These are phyloP conservation scores for Eupithecia dodoneata DNA, from an alignment of 2,888 invertebrate genomes.

Conservation along the genomic window DNA sequence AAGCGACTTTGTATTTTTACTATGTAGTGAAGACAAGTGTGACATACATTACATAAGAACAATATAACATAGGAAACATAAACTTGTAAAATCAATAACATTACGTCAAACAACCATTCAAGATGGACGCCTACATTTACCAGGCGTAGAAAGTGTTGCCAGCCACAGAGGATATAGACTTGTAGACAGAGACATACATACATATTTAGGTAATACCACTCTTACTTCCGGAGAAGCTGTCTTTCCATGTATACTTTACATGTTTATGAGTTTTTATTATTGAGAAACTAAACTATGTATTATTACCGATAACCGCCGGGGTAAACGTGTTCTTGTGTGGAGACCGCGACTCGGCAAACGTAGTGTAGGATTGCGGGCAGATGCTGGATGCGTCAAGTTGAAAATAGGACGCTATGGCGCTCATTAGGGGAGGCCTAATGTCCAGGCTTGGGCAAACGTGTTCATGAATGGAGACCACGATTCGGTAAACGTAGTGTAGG, in stretches of 20 bases:
- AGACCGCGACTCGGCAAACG: too few relatives aligned
- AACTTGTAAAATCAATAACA: slow-evolving; percentile 3
- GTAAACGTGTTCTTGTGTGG: too few relatives aligned
- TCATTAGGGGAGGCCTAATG: too few relatives aligned
- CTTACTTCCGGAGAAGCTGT: slow-evolving; percentile 47
- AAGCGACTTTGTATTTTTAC: too few relatives aligned
- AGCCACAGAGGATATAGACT: slow-evolving; percentile 22
- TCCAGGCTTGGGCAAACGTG: too few relatives aligned
- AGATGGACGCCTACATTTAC: slow-evolving; percentile 4
- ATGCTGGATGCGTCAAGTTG: too few relatives aligned
- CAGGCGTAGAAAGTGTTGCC: slow-evolving; percentile 33
- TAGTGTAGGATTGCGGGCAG: too few relatives aligned
- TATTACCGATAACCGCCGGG: too few relatives aligned
- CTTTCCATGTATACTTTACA: not conserved
- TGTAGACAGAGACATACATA: slow-evolving; percentile 17
- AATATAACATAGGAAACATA: not conserved
- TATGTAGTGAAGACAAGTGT: too few relatives aligned
- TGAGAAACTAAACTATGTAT: not conserved
- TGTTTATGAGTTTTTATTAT: not conserved
- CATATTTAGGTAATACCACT: slow-evolving; percentile 44
- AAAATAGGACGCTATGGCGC: too few relatives aligned
- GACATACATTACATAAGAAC: not conserved
- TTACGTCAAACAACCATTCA: not conserved
- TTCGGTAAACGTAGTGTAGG: too few relatives aligned
- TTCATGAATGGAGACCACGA: too few relatives aligned